A percentile compares a stretch with the other conserved stretches of the same genome.
Evolutionary conservation across 2,888 invertebrate species (phyloP).

Genomic region (Nowickia ferox): DNA sequence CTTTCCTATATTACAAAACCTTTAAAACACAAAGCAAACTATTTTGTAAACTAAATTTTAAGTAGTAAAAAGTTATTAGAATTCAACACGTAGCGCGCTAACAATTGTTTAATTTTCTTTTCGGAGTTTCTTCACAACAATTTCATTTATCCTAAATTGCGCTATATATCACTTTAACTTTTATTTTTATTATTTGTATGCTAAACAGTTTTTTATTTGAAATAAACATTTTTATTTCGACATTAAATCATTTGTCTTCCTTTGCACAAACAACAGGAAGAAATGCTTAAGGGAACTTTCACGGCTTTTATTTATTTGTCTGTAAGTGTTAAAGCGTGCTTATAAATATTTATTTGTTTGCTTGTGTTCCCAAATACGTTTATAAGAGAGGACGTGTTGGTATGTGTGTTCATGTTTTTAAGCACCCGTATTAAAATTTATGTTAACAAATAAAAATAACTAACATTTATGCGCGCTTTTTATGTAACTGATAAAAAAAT

Average conservation of each 20-base stretch:
- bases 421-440: neutral
- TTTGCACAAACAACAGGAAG: neutral
- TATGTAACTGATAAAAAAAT: neutral
- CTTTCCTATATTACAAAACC: no score
- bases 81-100: no score
- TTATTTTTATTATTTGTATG: neutral
- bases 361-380: neutral
- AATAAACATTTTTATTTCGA: constrained; percentile 3
- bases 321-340: neutral
- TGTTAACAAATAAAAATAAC: constrained; percentile 12
- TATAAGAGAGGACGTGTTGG: no score
- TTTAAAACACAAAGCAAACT: no score
- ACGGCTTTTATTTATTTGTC: neutral
- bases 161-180: neutral
- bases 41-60: no score
- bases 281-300: neutral
- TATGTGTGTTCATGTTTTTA: neutral
- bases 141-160: neutral
- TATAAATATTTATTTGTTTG: neutral
- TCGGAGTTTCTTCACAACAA: no score
- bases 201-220: constrained; percentile 9
- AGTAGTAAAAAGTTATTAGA: no score
- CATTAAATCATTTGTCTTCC: constrained; percentile 14
- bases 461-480: neutral
- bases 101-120: no score